phyloP scores from a whole-genome alignment of 92 coral and sea anemone species.

The Pocillopora grandis region DNA sequence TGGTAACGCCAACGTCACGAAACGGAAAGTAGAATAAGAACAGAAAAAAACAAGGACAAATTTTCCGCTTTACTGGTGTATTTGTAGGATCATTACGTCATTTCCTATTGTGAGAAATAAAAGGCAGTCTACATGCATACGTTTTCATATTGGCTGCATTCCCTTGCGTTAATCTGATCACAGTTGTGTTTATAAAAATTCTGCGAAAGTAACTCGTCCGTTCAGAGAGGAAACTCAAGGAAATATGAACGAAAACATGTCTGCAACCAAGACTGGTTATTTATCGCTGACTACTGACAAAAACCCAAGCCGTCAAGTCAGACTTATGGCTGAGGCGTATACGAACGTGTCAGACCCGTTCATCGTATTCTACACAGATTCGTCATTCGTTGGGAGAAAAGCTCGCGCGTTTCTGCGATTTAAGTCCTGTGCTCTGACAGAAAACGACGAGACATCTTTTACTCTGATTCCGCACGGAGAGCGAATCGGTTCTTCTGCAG shows the following conservation, averaged over 20 bases:
- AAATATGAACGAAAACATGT: conserved; percentile 66
- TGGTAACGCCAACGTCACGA: conserved; percentile 28
- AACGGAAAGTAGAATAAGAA: not conserved
- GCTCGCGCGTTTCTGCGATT: conserved; percentile 80
- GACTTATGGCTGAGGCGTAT: conserved; percentile 73
- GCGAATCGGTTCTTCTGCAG: conserved; percentile 70
- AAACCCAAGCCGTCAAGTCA: conserved; percentile 39
- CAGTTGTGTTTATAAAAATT: conserved; percentile 6
- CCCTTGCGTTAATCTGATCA: not conserved
- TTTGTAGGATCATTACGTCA: conserved; percentile 29
- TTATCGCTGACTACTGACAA: conserved; percentile 56
- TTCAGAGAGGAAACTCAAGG: conserved; percentile 6
- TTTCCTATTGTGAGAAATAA: conserved; percentile 21
- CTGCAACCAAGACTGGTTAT: conserved; percentile 74
- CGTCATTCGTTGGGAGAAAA: conserved; percentile 70
- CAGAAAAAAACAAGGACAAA: not conserved
- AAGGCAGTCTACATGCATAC: not conserved
- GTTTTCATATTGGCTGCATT: conserved; percentile 12
- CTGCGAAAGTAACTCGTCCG: not conserved
- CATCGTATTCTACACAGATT: conserved; percentile 80
- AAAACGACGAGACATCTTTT: conserved; percentile 56
- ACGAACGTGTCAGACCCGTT: conserved; percentile 77
- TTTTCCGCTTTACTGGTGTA: not conserved
- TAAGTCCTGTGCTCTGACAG: conserved; percentile 64
- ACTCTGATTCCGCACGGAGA: conserved; percentile 82